Conservation (phyloP, 1,140 invertebrate genomes). For the Drosophila burlai region DNA sequence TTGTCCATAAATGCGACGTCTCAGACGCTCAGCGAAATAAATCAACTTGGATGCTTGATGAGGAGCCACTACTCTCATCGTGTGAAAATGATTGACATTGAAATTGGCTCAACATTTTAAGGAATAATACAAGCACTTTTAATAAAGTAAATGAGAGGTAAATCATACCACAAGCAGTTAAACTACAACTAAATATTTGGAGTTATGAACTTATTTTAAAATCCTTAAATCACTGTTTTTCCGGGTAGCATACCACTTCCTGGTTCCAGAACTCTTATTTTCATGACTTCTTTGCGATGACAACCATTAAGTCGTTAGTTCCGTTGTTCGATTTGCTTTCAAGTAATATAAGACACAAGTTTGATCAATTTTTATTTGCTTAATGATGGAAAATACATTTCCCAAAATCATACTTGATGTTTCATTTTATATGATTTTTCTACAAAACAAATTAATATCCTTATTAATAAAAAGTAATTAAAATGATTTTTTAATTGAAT, state of each 20-base stretch:
- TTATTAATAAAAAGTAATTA: too few relatives aligned
- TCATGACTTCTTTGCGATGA: constrained; percentile 67
- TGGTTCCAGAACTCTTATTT: constrained; percentile 7
- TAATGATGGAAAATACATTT: too few relatives aligned
- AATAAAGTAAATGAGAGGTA: not conserved
- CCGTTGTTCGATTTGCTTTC: constrained; percentile 24
- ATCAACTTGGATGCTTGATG: constrained; percentile 6
- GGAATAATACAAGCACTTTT: not conserved
- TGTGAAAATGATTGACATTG: constrained; percentile 20
- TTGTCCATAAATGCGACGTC: not conserved
- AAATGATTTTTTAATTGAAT: too few relatives aligned
- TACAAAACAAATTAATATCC: too few relatives aligned
- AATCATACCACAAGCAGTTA: not conserved
- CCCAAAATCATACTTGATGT: too few relatives aligned
- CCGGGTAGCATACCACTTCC: too few relatives aligned
- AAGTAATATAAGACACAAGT: constrained; percentile 1
- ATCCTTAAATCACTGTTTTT: too few relatives aligned
- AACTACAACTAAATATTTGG: too few relatives aligned
- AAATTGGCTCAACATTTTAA: constrained; percentile 10
- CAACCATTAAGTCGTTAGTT: constrained; percentile 27
- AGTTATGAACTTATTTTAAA: too few relatives aligned
- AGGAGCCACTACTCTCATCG: not conserved
- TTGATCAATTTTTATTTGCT: too few relatives aligned
- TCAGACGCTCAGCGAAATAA: too few relatives aligned
- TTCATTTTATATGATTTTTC: too few relatives aligned